phyloP scores from a whole-genome alignment of 2,113 vertebrate species.

The Coptodon rendalli region DNA sequence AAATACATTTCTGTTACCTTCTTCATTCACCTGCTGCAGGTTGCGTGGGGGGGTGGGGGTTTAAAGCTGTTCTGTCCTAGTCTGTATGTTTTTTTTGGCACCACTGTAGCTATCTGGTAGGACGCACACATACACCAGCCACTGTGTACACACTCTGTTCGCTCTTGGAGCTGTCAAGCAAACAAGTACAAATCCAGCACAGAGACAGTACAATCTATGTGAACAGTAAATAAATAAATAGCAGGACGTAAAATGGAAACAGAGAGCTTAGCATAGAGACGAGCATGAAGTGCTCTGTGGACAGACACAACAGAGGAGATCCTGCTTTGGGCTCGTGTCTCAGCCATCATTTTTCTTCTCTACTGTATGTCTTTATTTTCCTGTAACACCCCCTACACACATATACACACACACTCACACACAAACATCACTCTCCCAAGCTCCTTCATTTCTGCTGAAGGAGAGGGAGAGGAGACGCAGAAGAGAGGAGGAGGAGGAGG shows the following conservation, averaged over 20 bases:
- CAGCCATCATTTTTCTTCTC: constrained; percentile 18
- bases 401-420: neutral
- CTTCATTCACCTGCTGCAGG: neutral
- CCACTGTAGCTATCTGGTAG: neutral
- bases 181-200: constrained; percentile 23
- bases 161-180: constrained; percentile 10
- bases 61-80: neutral
- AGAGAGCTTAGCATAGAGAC: neutral
- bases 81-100: neutral
- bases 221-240: neutral
- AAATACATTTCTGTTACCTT: neutral
- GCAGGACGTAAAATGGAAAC: constrained; percentile 13
- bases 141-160: neutral
- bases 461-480: constrained; percentile 24
- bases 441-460: constrained; percentile 49
- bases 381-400: neutral
- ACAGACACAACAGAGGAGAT: constrained; percentile 29
- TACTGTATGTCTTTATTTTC: constrained; percentile 48
- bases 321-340: constrained; percentile 25
- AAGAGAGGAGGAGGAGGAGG: constrained; percentile 2
- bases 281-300: neutral
- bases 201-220: constrained; percentile 6
- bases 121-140: neutral
- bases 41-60: neutral
- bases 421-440: neutral